Base-by-base conservation (phyloP, 2,797 vertebrate species). In the Eulemur rubriventer region DNA sequence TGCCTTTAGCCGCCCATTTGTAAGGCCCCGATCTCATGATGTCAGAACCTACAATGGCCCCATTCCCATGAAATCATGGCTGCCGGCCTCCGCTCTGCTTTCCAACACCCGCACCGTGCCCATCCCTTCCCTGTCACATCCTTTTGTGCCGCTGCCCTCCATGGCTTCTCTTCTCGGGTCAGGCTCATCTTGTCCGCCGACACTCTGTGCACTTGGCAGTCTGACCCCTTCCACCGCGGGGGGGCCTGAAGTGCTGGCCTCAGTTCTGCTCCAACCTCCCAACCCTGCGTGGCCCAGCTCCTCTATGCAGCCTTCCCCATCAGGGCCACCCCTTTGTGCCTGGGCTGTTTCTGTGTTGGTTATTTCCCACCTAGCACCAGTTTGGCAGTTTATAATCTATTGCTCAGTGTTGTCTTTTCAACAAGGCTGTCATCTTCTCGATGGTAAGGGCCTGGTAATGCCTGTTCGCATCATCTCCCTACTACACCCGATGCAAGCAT, bases 31-130 rank as follows among this genome's bases (percentile, higher is more conserved):
- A 84, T 41, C 18, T 82, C 69, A 70, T 38, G 43, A 43, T 52
- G 14, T 14, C 73, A 76, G 69, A 48, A n/a, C 46, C 30, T 55
- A 6, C 69, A 59, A 48, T 18, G 59, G 46, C 10, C 52, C 55
- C 59, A 7, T 38, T 82, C 65, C 11, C 1, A 12, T 82, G 73
- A 92, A 30, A 46, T 79, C 85, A 75, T 30, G n/a, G 50, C 20
- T 20, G n/a, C 14, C 30, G 24, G n/a, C 38, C 43, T 91, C 83
- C 72, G 9, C 61, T 50, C 22, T 55, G 46, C 63, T 86, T 50
- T 83, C 33, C 35, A 12, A 0, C 6, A 0, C 57, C 38, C 73
- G 9, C 50, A 0, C 35, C 8, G 1, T 1, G 26, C n/a, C n/a
- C 43, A 28, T 6, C n/a, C 70, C 11, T 22, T 41, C 24, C 26